These are phyloP conservation scores for Zophobas morio DNA, from an alignment of 1,140 invertebrate species.

Conservation along the genomic window DNA sequence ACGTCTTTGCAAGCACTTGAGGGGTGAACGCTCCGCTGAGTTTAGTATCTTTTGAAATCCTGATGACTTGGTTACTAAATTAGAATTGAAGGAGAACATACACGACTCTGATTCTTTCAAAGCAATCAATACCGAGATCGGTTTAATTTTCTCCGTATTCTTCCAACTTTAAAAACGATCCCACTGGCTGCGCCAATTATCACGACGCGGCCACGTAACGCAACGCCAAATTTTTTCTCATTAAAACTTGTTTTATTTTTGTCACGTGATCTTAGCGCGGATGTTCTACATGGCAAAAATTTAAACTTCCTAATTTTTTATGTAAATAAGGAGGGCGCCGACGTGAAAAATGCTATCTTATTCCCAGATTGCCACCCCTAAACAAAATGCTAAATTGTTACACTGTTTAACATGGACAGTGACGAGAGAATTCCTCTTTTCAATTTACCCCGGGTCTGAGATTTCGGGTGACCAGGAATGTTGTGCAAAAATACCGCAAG, in stretches of 20 bases:
- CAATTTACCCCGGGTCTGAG: conserved; percentile 6
- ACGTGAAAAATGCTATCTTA: conserved; percentile 35
- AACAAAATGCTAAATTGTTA: conserved; percentile 20
- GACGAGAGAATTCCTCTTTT: conserved; percentile 25
- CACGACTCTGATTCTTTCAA: conserved; percentile 21
- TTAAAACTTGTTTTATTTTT: conserved; percentile 26
- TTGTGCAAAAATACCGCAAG: conserved; percentile 5
- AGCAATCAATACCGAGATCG: conserved; percentile 6
- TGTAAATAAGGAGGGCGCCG: conserved; percentile 32
- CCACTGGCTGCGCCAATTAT: too few relatives aligned
- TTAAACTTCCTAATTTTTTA: conserved; percentile 38
- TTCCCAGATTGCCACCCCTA: conserved; percentile 2
- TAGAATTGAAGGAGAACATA: conserved; percentile 39
- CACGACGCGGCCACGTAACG: too few relatives aligned
- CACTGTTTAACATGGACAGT: conserved; percentile 28
- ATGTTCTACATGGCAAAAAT: conserved; percentile 22
- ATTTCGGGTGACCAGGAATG: conserved; percentile 17
- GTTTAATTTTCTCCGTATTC: background rate
- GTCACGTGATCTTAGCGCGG: conserved; percentile 15
- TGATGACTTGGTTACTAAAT: conserved; percentile 43
- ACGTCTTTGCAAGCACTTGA: conserved; percentile 40
- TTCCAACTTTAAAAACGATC: too few relatives aligned
- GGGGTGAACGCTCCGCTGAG: conserved; percentile 41
- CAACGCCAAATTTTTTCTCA: conserved; percentile 1
- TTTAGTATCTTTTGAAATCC: conserved; percentile 39